A percentile compares a stretch with the other conserved stretches of the same genome.
These are phyloP conservation scores for Troides aeacus DNA, from an alignment of 2,888 invertebrate genomes.

Conservation along the genomic window DNA sequence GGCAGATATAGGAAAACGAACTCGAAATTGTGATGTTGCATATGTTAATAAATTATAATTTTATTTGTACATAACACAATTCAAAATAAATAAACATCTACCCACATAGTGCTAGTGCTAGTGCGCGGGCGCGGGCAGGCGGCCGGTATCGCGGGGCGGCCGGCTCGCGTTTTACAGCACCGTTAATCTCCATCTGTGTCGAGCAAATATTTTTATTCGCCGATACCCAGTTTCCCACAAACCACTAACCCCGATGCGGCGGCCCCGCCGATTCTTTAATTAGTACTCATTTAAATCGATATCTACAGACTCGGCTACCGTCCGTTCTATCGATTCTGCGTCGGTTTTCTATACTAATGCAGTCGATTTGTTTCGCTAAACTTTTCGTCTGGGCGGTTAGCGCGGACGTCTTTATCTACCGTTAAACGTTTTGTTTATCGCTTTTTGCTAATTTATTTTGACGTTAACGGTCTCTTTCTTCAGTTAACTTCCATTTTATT, in stretches of 20 bases:
- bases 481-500: background rate
- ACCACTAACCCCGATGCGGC: constrained; percentile 54
- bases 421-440: constrained; percentile 15
- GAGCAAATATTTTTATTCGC: constrained; percentile 55
- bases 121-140: constrained; percentile 9
- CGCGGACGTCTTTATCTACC: constrained; percentile 13
- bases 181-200: constrained; percentile 50
- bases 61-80: background rate
- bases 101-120: constrained; percentile 1
- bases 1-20: too few species aligned
- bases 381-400: constrained; percentile 8
- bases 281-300: constrained; percentile 33
- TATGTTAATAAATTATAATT: too few species aligned
- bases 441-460: constrained; percentile 16
- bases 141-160: constrained; percentile 35
- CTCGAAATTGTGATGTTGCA: too few species aligned
- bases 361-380: constrained; percentile 14
- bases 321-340: constrained; percentile 39
- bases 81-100: constrained; percentile 1
- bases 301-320: constrained; percentile 27
- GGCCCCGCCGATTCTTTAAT: constrained; percentile 41
- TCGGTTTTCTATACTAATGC: constrained; percentile 29
- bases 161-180: constrained; percentile 44
- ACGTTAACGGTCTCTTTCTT: background rate
- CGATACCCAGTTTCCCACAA: constrained; percentile 50